phyloP scores from a whole-genome alignment of 1,140 invertebrate genomes.

The Glomeris maerens region DNA sequence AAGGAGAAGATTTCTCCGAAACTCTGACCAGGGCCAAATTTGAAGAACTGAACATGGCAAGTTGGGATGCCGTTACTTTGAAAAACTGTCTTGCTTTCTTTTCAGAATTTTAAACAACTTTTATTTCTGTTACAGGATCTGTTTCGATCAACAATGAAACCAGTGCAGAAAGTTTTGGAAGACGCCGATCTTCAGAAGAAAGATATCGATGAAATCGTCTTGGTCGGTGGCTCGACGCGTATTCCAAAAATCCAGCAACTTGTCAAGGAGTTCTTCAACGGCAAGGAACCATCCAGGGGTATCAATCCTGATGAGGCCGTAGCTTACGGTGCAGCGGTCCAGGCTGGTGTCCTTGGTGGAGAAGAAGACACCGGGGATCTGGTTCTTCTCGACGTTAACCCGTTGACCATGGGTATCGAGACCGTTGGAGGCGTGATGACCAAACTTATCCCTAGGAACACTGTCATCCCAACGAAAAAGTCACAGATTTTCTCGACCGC shows the following conservation, averaged over 20 bases:
- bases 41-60: slow-evolving; percentile 92
- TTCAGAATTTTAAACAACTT: slow-evolving; percentile 14
- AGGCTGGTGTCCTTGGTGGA: slow-evolving; percentile 63
- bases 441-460: slow-evolving; percentile 93
- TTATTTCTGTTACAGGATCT: slow-evolving; percentile 48
- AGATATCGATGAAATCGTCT: slow-evolving; percentile 95
- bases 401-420: slow-evolving; percentile 96
- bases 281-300: slow-evolving; percentile 91
- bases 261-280: slow-evolving; percentile 96
- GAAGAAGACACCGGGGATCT: slow-evolving; percentile 55
- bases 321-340: slow-evolving; percentile 96
- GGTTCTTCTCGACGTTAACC: slow-evolving; percentile 94
- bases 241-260: slow-evolving; percentile 98
- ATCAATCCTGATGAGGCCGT: slow-evolving; percentile 98
- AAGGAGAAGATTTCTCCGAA: slow-evolving; percentile 99
- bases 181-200: slow-evolving; percentile 98
- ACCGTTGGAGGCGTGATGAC: slow-evolving; percentile 99
- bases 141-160: slow-evolving; percentile 95
- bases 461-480: slow-evolving; percentile 99
- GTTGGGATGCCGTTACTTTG: too few species aligned
- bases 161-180: slow-evolving; percentile 94
- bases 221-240: slow-evolving; percentile 96
- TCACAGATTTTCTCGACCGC: slow-evolving; percentile 99
- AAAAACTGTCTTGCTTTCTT: too few species aligned
- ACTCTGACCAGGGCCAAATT: slow-evolving; percentile 97